Conservation (phyloP, 2,888 invertebrate genomes). For the Prenolepis imparis region DNA sequence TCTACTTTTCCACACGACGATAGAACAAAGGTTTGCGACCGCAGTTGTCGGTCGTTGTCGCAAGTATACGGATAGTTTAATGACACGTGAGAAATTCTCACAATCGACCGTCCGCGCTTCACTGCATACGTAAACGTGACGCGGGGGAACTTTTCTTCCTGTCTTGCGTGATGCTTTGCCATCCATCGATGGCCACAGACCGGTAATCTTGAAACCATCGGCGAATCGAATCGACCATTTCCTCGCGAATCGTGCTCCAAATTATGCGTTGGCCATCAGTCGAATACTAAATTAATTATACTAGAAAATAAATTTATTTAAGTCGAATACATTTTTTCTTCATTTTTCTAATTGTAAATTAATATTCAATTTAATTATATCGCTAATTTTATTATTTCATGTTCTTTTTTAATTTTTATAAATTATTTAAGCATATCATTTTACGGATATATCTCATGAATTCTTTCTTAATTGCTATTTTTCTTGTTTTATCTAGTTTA, state of each 20-base stretch:
- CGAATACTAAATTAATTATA: not conserved
- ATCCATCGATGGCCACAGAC: slow-evolving; percentile 28
- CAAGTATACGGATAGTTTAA: slow-evolving; percentile 57
- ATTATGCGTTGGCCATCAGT: not conserved
- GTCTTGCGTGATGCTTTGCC: slow-evolving; percentile 42
- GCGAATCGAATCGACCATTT: slow-evolving; percentile 34
- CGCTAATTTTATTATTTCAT: not conserved
- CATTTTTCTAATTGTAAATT: not conserved
- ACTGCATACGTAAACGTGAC: slow-evolving; percentile 39
- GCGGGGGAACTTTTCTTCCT: slow-evolving; percentile 59
- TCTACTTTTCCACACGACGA: not conserved
- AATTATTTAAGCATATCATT: not conserved
- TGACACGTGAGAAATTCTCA: slow-evolving; percentile 72
- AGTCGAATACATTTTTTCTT: not conserved
- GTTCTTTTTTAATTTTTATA: not conserved
- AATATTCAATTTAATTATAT: not conserved
- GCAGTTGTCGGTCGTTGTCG: not conserved
- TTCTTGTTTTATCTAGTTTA: not conserved
- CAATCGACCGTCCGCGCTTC: slow-evolving; percentile 42
- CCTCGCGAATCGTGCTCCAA: slow-evolving; percentile 25
- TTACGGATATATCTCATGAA: not conserved
- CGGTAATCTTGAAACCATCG: slow-evolving; percentile 31
- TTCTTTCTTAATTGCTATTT: not conserved
- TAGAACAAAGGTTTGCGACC: slow-evolving; percentile 36
- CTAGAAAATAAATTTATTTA: not conserved